Percentiles rank a stretch among this genome's conserved stretches.
phyloP scores from a whole-genome alignment of 2,888 invertebrate genomes.

The Theretra japonica region DNA sequence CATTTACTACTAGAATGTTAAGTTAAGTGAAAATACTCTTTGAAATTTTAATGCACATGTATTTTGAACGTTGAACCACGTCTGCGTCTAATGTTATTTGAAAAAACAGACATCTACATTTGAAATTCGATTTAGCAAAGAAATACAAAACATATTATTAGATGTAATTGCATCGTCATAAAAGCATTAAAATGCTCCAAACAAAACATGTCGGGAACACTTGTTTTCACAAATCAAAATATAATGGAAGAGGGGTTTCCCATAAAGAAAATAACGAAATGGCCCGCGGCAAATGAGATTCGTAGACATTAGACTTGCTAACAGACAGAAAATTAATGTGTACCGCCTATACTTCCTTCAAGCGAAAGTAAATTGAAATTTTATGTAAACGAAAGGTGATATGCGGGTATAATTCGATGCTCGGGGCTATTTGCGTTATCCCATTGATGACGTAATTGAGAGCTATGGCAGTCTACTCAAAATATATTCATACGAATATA shows the following conservation, averaged over 20 bases:
- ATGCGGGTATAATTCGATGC: slow-evolving; percentile 11
- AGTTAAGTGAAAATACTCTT: too few species aligned
- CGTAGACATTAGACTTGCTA: slow-evolving; percentile 53
- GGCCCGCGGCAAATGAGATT: slow-evolving; percentile 61
- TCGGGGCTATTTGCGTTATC: slow-evolving; percentile 1
- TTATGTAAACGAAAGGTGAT: slow-evolving; percentile 24
- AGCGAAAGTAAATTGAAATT: slow-evolving; percentile 35
- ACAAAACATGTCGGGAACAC: slow-evolving; percentile 62
- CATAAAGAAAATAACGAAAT: slow-evolving; percentile 56
- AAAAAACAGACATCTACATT: not conserved
- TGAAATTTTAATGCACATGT: too few species aligned
- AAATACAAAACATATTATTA: not conserved
- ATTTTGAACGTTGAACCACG: too few species aligned
- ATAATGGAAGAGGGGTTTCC: slow-evolving; percentile 56
- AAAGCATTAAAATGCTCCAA: slow-evolving; percentile 32
- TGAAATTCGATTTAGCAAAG: not conserved
- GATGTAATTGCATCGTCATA: slow-evolving; percentile 19
- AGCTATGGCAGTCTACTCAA: not conserved
- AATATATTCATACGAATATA: not conserved
- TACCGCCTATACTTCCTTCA: slow-evolving; percentile 34
- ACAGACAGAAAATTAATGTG: slow-evolving; percentile 53
- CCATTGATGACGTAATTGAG: slow-evolving; percentile 12
- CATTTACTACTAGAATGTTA: too few species aligned
- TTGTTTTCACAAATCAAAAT: slow-evolving; percentile 65
- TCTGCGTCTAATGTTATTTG: not conserved